Conservation (phyloP, 2,797 vertebrate genomes). For the Anolis apletophallus region DNA sequence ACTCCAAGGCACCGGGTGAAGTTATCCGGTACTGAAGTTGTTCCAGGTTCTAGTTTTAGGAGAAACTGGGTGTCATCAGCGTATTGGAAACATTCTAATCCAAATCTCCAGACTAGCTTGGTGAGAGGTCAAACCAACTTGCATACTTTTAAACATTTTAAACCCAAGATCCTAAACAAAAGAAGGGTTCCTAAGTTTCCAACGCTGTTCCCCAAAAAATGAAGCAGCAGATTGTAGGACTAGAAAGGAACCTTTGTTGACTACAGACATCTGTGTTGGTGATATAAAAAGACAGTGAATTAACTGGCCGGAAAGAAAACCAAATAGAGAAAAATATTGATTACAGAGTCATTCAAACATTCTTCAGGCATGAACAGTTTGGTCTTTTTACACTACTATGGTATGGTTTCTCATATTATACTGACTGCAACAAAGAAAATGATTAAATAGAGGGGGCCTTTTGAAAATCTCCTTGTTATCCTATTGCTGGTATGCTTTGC, state of each 20-base stretch:
- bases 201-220: not conserved
- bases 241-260: not conserved
- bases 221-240: not conserved
- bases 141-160: not conserved
- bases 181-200: not conserved
- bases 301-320: slow-evolving; percentile 31
- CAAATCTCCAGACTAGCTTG: too few relatives aligned
- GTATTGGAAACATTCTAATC: too few relatives aligned
- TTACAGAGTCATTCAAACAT: slow-evolving; percentile 38
- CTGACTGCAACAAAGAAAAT: not conserved
- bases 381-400: not conserved
- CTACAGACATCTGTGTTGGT: slow-evolving; percentile 18
- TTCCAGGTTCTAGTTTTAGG: too few relatives aligned
- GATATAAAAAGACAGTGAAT: slow-evolving; percentile 32
- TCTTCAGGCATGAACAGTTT: not conserved
- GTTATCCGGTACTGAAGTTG: too few relatives aligned
- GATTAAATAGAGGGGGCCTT: not conserved
- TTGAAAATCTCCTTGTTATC: not conserved
- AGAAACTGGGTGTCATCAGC: too few relatives aligned
- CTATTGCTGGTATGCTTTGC: not conserved
- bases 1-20: too few relatives aligned
- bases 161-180: not conserved
- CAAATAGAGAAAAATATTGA: slow-evolving; percentile 32
- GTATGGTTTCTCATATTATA: not conserved
- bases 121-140: not conserved